A percentile compares a stretch with the other conserved stretches of the same genome.
Evolutionary conservation across 2,888 invertebrate species (phyloP).

Genomic region (Campoplex capitator): DNA sequence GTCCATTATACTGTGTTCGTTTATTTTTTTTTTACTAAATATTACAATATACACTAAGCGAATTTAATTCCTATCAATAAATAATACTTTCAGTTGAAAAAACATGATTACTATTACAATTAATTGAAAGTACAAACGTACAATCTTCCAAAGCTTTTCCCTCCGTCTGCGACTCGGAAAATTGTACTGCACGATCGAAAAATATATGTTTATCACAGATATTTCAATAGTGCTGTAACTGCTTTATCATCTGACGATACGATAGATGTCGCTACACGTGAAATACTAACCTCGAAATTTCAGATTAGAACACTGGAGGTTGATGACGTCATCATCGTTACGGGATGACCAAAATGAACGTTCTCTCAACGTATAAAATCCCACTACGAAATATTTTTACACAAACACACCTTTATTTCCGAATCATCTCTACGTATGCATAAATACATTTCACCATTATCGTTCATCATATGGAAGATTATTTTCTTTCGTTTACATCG

Average conservation of each 20-base stretch:
- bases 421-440: slow-evolving; percentile 11
- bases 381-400: neutral
- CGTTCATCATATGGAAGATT: slow-evolving; percentile 21
- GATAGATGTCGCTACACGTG: neutral
- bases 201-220: too few species aligned
- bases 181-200: too few species aligned
- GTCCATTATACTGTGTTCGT: slow-evolving; percentile 75
- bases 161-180: neutral
- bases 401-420: slow-evolving; percentile 18
- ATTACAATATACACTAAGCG: neutral
- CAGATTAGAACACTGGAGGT: neutral
- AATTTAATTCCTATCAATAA: neutral
- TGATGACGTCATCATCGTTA: slow-evolving; percentile 38
- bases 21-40: slow-evolving; percentile 12
- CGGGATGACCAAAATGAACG: slow-evolving; percentile 29
- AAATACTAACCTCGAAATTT: slow-evolving; percentile 17
- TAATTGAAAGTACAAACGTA: slow-evolving; percentile 13
- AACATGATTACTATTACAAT: slow-evolving; percentile 14
- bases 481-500: slow-evolving; percentile 8
- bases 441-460: neutral
- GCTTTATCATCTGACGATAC: neutral
- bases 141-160: slow-evolving; percentile 11
- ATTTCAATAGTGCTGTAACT: neutral
- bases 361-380: slow-evolving; percentile 4
- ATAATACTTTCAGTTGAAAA: neutral